Evolutionary conservation across 2,797 vertebrate genomes (phyloP).

Genomic region (Poeciliopsis paucimaculata): DNA sequence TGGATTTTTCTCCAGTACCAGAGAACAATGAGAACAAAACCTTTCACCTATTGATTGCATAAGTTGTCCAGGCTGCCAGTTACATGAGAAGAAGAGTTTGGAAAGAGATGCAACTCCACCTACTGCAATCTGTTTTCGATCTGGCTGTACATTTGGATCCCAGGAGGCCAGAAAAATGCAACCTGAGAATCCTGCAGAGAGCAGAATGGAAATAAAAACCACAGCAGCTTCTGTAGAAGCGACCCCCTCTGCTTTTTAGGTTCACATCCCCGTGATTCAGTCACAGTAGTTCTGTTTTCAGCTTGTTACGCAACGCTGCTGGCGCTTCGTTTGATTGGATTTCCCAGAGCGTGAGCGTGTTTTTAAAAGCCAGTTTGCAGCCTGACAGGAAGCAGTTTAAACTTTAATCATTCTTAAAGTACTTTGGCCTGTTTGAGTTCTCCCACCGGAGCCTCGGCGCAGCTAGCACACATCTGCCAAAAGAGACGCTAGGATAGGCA

Average conservation of each 20-base stretch:
- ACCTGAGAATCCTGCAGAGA: neutral
- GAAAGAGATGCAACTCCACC: conserved; percentile 32
- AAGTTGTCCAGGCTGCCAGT: conserved; percentile 24
- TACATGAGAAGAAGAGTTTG: conserved; percentile 28
- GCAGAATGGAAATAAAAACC: conserved; percentile 30
- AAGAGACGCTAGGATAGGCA: conserved; percentile 1
- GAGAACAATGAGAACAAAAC: conserved; percentile 18
- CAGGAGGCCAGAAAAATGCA: neutral
- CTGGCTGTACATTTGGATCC: conserved; percentile 29
- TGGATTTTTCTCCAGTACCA: neutral
- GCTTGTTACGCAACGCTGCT: conserved; percentile 56
- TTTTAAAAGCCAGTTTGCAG: conserved; percentile 48
- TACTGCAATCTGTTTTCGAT: conserved; percentile 23
- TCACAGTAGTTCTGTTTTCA: conserved; percentile 43
- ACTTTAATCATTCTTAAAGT: conserved; percentile 58
- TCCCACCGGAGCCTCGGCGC: conserved; percentile 21
- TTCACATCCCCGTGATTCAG: conserved; percentile 33
- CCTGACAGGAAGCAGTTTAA: conserved; percentile 46
- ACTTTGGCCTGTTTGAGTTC: conserved; percentile 45
- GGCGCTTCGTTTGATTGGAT: conserved; percentile 49
- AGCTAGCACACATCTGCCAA: conserved; percentile 16
- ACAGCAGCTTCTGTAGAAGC: conserved; percentile 35
- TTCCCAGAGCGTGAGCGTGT: conserved; percentile 46
- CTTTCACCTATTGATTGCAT: conserved; percentile 39
- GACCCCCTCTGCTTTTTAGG: conserved; percentile 39